Evolutionary conservation across 2,888 invertebrate species (phyloP).

Genomic region (Tanypteryx hageni): DNA sequence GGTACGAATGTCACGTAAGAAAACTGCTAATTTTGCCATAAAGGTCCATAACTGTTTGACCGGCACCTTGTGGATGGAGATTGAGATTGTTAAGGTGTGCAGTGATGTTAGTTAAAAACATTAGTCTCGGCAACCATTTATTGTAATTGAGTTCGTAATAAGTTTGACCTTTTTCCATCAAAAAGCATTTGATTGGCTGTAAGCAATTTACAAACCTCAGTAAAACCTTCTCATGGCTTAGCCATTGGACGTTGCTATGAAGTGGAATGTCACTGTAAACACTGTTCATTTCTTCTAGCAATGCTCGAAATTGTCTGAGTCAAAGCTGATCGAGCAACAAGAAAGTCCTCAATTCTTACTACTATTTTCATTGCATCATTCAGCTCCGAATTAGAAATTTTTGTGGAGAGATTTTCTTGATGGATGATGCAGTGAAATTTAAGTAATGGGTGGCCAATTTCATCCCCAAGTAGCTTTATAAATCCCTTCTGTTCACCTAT

Average conservation of each 20-base stretch:
- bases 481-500: neutral
- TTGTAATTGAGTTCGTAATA: conserved; percentile 65
- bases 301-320: conserved; percentile 68
- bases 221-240: conserved; percentile 68
- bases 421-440: conserved; percentile 66
- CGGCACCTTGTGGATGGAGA: neutral
- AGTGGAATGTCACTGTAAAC: too few species aligned
- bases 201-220: conserved; percentile 67
- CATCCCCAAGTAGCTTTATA: neutral
- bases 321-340: conserved; percentile 68
- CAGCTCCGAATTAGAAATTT: too few species aligned
- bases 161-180: conserved; percentile 66
- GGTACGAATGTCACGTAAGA: neutral
- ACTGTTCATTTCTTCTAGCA: too few species aligned
- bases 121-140: conserved; percentile 65
- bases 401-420: conserved; percentile 67
- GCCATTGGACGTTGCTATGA: conserved; percentile 69
- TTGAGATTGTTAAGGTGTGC: neutral
- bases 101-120: conserved; percentile 43
- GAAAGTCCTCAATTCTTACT: conserved; percentile 68
- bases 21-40: neutral
- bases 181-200: too few species aligned
- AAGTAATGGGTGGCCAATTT: neutral
- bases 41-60: neutral
- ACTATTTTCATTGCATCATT: neutral